These are phyloP conservation scores for Mya arenaria DNA, from an alignment of 1,140 invertebrate genomes.

Conservation along the genomic window DNA sequence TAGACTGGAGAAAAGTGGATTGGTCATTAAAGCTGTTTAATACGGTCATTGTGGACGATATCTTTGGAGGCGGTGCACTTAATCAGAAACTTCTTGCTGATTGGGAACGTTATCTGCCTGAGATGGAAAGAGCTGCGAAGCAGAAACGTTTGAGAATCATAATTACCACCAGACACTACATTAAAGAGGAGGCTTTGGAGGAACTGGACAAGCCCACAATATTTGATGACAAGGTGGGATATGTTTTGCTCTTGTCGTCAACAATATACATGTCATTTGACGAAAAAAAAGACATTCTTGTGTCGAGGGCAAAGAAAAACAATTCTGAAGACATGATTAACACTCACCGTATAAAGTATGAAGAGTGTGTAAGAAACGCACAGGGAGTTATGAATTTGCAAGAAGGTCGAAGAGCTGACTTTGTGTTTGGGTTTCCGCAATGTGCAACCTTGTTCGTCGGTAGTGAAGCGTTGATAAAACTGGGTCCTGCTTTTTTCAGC, in stretches of 20 bases:
- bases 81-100: not conserved
- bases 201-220: not conserved
- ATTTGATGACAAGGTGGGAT: not conserved
- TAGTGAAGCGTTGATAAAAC: not conserved
- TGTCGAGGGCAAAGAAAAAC: not conserved
- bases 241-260: not conserved
- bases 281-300: not conserved
- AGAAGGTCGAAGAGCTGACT: not conserved
- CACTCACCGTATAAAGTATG: not conserved
- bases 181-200: conserved; percentile 22
- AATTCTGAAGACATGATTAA: not conserved
- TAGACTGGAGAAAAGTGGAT: conserved; percentile 22
- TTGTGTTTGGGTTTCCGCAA: conserved; percentile 39
- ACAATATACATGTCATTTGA: not conserved
- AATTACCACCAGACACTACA: conserved; percentile 40
- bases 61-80: conserved; percentile 35
- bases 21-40: conserved; percentile 9
- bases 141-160: not conserved
- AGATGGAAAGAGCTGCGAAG: conserved; percentile 13
- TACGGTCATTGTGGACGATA: conserved; percentile 41
- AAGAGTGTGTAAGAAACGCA: conserved; percentile 6
- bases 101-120: conserved; percentile 4
- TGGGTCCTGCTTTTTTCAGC: conserved; percentile 18
- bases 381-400: not conserved
- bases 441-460: conserved; percentile 39